These are phyloP conservation scores for Chaetops frenatus DNA, from an alignment of 2,113 vertebrate genomes.

Conservation along the genomic window DNA sequence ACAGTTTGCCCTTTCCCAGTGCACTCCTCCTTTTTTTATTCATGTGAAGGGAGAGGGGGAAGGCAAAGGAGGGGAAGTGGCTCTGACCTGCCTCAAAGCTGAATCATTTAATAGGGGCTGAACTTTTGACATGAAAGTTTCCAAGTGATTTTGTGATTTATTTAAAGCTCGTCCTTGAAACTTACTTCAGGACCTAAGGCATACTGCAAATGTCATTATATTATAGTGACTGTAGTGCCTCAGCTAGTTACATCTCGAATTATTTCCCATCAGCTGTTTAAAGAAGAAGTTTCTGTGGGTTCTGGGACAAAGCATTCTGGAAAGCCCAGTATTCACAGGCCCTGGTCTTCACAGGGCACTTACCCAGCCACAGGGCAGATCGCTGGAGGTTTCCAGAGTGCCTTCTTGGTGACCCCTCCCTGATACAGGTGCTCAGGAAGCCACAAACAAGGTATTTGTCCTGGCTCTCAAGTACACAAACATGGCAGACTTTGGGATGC, in stretches of 20 bases:
- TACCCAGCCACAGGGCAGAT: background rate
- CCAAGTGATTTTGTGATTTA: background rate
- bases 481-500: background rate
- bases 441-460: background rate
- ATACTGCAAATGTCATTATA: background rate
- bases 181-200: background rate
- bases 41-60: background rate
- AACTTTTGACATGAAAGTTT: background rate
- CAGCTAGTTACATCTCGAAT: background rate
- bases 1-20: background rate
- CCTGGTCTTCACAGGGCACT: background rate
- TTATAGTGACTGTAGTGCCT: background rate
- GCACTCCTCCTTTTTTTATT: background rate
- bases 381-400: background rate
- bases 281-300: background rate
- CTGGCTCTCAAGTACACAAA: background rate
- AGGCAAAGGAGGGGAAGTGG: background rate
- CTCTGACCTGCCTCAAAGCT: background rate
- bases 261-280: background rate
- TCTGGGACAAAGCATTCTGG: background rate
- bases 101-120: background rate
- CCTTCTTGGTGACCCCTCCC: too few relatives aligned
- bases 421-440: background rate
- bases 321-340: background rate
- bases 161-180: background rate